These are phyloP conservation scores for Leptatherina wallacei DNA, from an alignment of 2,797 vertebrate genomes.

Conservation along the genomic window DNA sequence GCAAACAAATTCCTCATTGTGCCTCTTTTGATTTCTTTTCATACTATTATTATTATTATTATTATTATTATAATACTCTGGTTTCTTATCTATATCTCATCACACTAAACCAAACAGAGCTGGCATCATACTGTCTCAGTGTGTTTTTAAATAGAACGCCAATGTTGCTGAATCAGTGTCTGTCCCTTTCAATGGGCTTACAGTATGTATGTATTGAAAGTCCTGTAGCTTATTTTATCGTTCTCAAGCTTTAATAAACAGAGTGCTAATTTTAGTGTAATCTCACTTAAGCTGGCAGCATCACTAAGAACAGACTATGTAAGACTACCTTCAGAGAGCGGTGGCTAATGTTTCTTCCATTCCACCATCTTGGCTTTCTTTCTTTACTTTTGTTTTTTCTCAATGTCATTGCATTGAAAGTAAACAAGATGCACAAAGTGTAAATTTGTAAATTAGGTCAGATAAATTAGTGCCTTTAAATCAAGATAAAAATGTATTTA, in stretches of 20 bases:
- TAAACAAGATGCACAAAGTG: too few species aligned
- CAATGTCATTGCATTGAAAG: background rate
- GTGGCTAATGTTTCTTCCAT: background rate
- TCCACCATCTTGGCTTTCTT: background rate
- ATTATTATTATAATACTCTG: background rate
- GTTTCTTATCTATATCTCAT: background rate
- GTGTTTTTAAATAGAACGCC: background rate
- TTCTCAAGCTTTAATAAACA: background rate
- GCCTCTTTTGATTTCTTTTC: background rate
- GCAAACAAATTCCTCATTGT: too few species aligned
- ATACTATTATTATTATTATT: background rate
- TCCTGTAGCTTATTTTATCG: background rate
- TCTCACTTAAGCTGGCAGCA: background rate
- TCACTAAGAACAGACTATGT: background rate
- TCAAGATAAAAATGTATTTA: too few species aligned
- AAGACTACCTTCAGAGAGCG: background rate
- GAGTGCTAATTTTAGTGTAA: background rate
- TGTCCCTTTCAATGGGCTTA: background rate
- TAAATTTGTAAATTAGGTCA: too few species aligned
- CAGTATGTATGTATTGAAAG: background rate
- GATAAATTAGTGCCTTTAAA: too few species aligned
- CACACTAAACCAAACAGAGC: background rate
- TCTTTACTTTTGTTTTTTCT: background rate
- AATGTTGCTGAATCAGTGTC: background rate
- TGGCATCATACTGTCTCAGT: background rate